phyloP scores from a whole-genome alignment of 1,140 invertebrate genomes.

The Atta texana region DNA sequence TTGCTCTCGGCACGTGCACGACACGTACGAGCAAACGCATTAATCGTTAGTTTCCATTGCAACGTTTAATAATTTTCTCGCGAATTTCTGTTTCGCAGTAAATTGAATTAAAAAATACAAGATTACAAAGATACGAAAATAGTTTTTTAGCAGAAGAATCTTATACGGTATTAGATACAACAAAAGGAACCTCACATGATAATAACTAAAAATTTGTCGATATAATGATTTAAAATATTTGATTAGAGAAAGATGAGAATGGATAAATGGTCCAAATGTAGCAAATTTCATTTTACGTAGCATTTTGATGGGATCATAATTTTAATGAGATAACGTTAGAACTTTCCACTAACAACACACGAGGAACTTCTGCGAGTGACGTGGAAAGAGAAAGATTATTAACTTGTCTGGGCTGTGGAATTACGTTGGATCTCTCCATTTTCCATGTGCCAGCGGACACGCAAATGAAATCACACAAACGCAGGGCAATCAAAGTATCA shows the following conservation, averaged over 20 bases:
- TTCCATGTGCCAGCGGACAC: conserved; percentile 65
- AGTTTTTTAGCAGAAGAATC: not conserved
- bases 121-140: not conserved
- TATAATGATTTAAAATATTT: not conserved
- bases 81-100: conserved; percentile 7
- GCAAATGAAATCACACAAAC: conserved; percentile 69
- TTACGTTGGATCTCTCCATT: conserved; percentile 66
- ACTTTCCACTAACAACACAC: conserved; percentile 49
- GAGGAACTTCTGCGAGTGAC: conserved; percentile 70
- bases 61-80: conserved; percentile 25
- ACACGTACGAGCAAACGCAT: conserved; percentile 16
- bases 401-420: conserved; percentile 68
- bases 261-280: not conserved
- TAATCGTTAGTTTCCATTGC: conserved; percentile 33
- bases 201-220: conserved; percentile 49
- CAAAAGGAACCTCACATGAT: conserved; percentile 11
- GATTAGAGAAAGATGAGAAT: not conserved
- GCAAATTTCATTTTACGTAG: conserved; percentile 35
- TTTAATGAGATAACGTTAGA: conserved; percentile 60
- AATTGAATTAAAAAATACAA: not conserved
- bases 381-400: conserved; percentile 73
- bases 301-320: conserved; percentile 46
- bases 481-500: conserved; percentile 72
- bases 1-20: conserved; percentile 1
- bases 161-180: too few species aligned